phyloP scores from a whole-genome alignment of 1,140 invertebrate species.

The Protaetia brevitarsis region DNA sequence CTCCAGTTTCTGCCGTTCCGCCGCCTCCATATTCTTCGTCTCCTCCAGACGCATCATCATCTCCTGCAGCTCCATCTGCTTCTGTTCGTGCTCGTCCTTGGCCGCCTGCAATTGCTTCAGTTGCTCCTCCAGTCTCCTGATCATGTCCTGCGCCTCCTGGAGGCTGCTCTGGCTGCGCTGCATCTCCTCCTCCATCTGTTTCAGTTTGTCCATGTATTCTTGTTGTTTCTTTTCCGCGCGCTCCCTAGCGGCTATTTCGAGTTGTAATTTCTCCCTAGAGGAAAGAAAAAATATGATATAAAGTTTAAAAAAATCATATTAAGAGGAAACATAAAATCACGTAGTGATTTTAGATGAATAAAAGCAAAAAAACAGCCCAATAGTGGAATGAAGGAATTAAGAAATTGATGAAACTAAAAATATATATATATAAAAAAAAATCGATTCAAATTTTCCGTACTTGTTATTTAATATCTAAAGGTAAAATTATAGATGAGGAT shows the following conservation, averaged over 20 bases:
- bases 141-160: conserved; percentile 91
- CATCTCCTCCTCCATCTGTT: conserved; percentile 85
- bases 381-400: too few relatives aligned
- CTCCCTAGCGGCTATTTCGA: conserved; percentile 90
- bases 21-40: conserved; percentile 85
- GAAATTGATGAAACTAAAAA: too few relatives aligned
- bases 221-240: conserved; percentile 93
- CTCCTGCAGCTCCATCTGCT: conserved; percentile 79
- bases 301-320: not conserved
- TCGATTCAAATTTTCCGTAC: too few relatives aligned
- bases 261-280: conserved; percentile 81
- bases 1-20: conserved; percentile 84
- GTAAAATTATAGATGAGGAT: too few relatives aligned
- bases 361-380: too few relatives aligned
- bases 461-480: too few relatives aligned
- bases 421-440: too few relatives aligned
- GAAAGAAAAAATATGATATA: too few relatives aligned
- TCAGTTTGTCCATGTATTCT: conserved; percentile 89
- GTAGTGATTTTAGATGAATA: too few relatives aligned
- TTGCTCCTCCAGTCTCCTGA: conserved; percentile 90
- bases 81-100: conserved; percentile 91
- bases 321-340: not conserved
- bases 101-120: conserved; percentile 86
- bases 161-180: conserved; percentile 81
- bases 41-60: conserved; percentile 93